phyloP scores from a whole-genome alignment of 1,140 invertebrate genomes.

The Lepidurus couesii region DNA sequence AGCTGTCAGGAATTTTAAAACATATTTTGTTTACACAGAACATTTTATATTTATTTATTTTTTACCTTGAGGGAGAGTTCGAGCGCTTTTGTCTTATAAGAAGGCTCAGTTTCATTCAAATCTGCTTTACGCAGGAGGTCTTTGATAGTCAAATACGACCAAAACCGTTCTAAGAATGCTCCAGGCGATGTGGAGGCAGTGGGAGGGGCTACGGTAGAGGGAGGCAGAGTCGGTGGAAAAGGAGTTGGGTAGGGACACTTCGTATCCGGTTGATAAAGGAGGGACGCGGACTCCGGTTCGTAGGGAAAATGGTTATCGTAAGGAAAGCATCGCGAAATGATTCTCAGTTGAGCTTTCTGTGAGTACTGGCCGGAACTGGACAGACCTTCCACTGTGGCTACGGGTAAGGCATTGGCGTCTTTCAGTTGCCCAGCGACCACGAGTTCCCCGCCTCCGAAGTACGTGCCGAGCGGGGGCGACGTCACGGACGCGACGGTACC shows the following conservation, averaged over 20 bases:
- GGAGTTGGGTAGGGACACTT: background rate
- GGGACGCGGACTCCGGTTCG: background rate
- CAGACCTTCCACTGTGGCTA: background rate
- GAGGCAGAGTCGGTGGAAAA: background rate
- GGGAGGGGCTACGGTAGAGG: constrained; percentile 34
- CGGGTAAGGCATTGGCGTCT: background rate
- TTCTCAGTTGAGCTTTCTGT: background rate
- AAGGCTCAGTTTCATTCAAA: constrained; percentile 23
- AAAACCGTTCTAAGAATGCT: constrained; percentile 55
- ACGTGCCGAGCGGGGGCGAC: constrained; percentile 49
- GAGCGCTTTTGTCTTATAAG: constrained; percentile 45
- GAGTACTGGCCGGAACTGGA: background rate
- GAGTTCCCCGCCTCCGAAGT: constrained; percentile 55
- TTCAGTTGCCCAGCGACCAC: constrained; percentile 53
- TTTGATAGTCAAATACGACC: constrained; percentile 63
- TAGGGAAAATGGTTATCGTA: background rate
- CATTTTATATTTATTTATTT: too few species aligned
- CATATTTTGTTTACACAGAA: background rate
- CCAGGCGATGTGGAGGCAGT: constrained; percentile 35
- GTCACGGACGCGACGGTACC: constrained; percentile 43
- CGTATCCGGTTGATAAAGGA: constrained; percentile 26
- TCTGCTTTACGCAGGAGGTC: constrained; percentile 54
- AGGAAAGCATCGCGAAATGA: background rate
- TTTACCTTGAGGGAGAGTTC: constrained; percentile 48
- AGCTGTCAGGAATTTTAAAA: background rate